Evolutionary conservation across 35 echinoderm and acorn worm species (phyloP), one percentile per base, ranked within the genome.

Genomic region (Apostichopus californicus): DNA sequence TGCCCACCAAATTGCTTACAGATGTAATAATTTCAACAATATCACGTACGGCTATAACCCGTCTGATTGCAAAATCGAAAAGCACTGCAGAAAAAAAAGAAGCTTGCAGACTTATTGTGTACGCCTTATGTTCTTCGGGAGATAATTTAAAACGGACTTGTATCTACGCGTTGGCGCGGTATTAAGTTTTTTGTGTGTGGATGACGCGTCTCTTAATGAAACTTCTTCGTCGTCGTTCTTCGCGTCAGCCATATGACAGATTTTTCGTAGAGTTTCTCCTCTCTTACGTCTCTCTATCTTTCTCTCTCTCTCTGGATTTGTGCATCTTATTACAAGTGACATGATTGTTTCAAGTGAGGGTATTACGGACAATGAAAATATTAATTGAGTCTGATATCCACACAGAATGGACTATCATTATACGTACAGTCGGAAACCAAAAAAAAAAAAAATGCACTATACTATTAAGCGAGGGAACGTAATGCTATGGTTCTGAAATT

Each of bases 21-120:
- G 58, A 85, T 85, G 81, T 85, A 85, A 85, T 85, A 56, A 85
- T 85, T 85, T 85, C 22, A 59, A 85, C 81, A 59, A 85, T n/a
- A 85, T 58, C 55, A 85, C 55, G 81, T 58, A 85, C 15, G 55
- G 55, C 81, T 85, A 15, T 15, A 58, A 22, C 54, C 81, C 17
- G 55, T 55, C 81, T 85, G 81, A 85, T 56, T 59, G 17, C 55
- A 22, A 58, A 85, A 59, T 59, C 58, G 28, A 15, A 61, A 58
- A 15, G 28, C 81, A 5, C 81, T 56, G 15, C 54, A 58, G 55
- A 34, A 34, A 34, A 34, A 34, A 34, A 34, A n/a, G n/a, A 34
- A 83, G 71, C 71, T 73, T n/a, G 71, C 71, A 73, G n/a, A 17
- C 71, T n/a, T 73, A 17, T 18, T 73, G 17, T 65, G 15, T 68